A percentile compares a stretch with the other conserved stretches of the same genome.
Evolutionary conservation across 2,113 vertebrate species (phyloP).

Genomic region (Heloderma charlesbogerti): DNA sequence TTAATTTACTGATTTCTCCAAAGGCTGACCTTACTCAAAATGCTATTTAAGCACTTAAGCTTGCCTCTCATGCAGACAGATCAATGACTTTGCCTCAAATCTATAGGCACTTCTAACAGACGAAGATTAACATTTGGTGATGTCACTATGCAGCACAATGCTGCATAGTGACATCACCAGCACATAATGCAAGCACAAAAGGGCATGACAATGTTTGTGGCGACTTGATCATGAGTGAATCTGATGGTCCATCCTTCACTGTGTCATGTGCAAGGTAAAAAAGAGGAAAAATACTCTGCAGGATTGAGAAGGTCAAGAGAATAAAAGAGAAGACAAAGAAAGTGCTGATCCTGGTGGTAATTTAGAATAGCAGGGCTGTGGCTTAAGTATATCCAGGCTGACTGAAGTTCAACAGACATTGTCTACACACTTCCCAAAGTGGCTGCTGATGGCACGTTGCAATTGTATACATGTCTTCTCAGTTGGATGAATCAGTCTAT

Average conservation of each 20-base stretch:
- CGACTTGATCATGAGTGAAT: not conserved
- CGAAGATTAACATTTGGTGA: not conserved
- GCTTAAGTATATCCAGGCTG: not conserved
- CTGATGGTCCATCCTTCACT: not conserved
- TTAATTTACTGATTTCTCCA: not conserved
- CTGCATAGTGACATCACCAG: too few relatives aligned
- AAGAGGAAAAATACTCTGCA: not conserved
- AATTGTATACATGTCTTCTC: not conserved
- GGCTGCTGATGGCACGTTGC: not conserved
- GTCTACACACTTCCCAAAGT: not conserved
- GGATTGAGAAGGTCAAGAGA: not conserved
- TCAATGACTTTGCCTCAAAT: not conserved
- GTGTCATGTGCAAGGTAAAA: not conserved
- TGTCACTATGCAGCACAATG: too few relatives aligned
- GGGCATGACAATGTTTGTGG: not conserved
- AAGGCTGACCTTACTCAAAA: not conserved
- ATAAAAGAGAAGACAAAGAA: not conserved
- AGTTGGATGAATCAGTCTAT: not conserved
- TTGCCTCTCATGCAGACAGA: not conserved
- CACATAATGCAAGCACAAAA: not conserved
- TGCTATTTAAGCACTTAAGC: not conserved
- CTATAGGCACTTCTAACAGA: not conserved
- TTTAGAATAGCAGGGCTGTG: not conserved
- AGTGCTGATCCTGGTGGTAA: not conserved
- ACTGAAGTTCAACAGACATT: not conserved